Evolutionary conservation across 2,797 vertebrate species (phyloP).

Genomic region (Tauraco hartlaubi): DNA sequence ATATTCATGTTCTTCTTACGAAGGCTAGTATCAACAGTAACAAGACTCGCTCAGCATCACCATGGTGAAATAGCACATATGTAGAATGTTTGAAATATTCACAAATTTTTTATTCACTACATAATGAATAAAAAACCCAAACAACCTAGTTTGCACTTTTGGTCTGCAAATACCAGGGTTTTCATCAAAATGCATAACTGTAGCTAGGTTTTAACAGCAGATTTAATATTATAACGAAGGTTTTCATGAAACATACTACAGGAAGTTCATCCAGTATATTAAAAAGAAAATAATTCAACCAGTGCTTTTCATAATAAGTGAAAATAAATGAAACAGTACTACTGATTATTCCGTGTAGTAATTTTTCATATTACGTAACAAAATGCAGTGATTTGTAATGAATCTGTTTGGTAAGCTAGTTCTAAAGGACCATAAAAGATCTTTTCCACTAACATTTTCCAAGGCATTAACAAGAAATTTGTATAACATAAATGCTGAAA

Average conservation of each 20-base stretch:
- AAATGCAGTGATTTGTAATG: neutral
- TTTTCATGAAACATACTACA: neutral
- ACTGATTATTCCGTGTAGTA: neutral
- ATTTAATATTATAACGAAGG: neutral
- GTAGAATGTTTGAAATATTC: neutral
- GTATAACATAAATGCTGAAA: neutral
- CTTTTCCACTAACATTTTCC: neutral
- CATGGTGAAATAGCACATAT: neutral
- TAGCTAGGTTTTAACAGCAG: neutral
- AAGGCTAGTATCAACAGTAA: neutral
- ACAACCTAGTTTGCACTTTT: neutral
- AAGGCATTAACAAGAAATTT: neutral
- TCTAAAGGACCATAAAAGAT: neutral
- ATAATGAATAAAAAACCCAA: neutral
- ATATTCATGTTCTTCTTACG: neutral
- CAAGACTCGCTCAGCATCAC: neutral
- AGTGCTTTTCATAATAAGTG: neutral
- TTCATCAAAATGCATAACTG: neutral
- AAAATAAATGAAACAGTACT: neutral
- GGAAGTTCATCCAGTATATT: neutral
- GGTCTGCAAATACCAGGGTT: neutral
- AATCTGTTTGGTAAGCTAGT: neutral
- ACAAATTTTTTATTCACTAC: neutral
- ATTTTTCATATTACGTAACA: neutral
- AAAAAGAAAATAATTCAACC: neutral